A percentile compares a stretch with the other conserved stretches of the same genome.
Evolutionary conservation across 2,113 vertebrate species (phyloP).

Genomic region (Myxocyprinus asiaticus): DNA sequence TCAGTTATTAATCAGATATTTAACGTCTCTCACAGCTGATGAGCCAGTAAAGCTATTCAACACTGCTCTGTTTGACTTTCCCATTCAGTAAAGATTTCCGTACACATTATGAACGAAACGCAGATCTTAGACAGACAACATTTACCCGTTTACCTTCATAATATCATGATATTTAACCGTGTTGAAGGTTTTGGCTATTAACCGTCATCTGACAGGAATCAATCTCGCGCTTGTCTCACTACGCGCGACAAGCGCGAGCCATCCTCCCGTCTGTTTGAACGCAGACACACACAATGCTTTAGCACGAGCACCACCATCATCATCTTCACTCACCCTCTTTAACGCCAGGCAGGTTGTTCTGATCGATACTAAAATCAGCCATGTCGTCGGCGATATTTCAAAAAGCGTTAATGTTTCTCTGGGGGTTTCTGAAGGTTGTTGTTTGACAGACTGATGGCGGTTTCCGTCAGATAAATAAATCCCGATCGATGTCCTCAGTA

Average conservation of each 20-base stretch:
- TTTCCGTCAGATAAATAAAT: conserved; percentile 58
- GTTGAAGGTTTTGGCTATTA: no score
- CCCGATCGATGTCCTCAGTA: conserved; percentile 66
- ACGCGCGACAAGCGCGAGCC: neutral
- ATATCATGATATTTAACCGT: neutral
- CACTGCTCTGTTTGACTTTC: neutral
- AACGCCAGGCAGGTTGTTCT: conserved; percentile 79
- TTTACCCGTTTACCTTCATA: neutral
- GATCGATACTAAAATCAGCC: conserved; percentile 79
- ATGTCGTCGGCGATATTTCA: conserved; percentile 70
- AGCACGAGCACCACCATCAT: neutral
- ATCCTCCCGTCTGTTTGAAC: neutral
- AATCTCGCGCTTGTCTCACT: neutral
- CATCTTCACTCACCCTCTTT: conserved; percentile 75
- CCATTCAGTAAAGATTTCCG: neutral
- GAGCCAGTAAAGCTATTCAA: neutral
- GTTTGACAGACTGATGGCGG: conserved; percentile 63
- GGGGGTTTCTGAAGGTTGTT: conserved; percentile 64
- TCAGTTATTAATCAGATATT: no score
- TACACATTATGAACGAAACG: neutral
- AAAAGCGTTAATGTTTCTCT: conserved; percentile 58
- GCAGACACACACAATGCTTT: neutral
- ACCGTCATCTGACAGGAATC: neutral
- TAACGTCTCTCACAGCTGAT: neutral
- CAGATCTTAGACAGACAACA: neutral